These are phyloP conservation scores for Nezara viridula DNA, from an alignment of 2,888 invertebrate species.

Conservation along the genomic window DNA sequence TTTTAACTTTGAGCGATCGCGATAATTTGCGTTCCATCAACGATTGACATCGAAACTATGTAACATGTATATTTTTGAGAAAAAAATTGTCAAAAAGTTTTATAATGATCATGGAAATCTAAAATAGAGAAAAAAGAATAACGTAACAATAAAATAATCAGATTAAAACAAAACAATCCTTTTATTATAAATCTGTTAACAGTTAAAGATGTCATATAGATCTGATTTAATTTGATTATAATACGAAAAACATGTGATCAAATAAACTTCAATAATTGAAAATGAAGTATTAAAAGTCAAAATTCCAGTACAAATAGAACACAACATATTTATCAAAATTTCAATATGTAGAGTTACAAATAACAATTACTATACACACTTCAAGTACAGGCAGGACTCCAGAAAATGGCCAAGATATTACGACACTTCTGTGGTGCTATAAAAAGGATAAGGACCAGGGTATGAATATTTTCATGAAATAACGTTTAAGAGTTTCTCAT, in stretches of 20 bases:
- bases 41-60: neutral
- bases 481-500: neutral
- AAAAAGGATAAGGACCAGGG: neutral
- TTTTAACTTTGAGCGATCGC: neutral
- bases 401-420: neutral
- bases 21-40: neutral
- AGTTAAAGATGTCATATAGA: neutral
- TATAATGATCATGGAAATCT: neutral
- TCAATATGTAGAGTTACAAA: neutral
- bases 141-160: neutral
- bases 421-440: neutral
- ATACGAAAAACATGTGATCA: constrained; percentile 16
- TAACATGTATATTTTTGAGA: neutral
- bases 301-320: neutral
- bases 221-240: neutral
- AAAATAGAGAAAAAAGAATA: neutral
- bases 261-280: neutral
- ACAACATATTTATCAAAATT: neutral
- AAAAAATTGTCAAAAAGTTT: neutral
- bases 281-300: neutral
- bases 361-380: neutral
- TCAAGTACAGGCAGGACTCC: neutral
- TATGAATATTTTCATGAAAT: neutral
- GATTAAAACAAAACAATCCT: neutral
- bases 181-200: neutral